These are phyloP conservation scores for Atta texana DNA, from an alignment of 1,140 invertebrate species.

Conservation along the genomic window DNA sequence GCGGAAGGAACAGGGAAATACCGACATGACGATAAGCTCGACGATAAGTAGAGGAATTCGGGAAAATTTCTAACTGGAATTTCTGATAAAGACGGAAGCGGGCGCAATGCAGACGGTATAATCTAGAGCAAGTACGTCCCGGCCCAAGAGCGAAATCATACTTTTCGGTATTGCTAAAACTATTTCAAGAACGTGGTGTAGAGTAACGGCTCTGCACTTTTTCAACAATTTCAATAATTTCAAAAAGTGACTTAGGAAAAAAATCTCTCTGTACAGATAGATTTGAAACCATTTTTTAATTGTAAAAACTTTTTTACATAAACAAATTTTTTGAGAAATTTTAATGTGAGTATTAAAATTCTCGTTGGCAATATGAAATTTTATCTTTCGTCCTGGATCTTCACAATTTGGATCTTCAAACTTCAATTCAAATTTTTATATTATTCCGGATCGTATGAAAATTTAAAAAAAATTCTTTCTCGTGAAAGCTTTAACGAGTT, in stretches of 20 bases:
- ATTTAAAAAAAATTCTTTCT: no score
- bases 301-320: background rate
- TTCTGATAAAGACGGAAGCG: slow-evolving; percentile 53
- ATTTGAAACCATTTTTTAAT: background rate
- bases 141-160: slow-evolving; percentile 49
- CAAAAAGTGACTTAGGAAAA: slow-evolving; percentile 14
- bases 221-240: slow-evolving; percentile 57
- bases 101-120: slow-evolving; percentile 33
- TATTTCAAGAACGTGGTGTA: slow-evolving; percentile 34
- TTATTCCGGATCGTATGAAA: no score
- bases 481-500: no score
- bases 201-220: background rate
- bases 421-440: no score
- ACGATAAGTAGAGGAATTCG: slow-evolving; percentile 57
- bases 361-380: no score
- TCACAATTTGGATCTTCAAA: no score
- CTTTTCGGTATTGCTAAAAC: slow-evolving; percentile 51
- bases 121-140: slow-evolving; percentile 16
- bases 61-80: slow-evolving; percentile 61
- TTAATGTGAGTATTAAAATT: background rate
- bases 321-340: background rate
- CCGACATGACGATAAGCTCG: slow-evolving; percentile 50
- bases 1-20: slow-evolving; percentile 40
- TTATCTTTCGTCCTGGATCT: no score
- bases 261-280: background rate